These are phyloP conservation scores for Bombus difficillimus DNA, from an alignment of 1,140 invertebrate species.

Conservation along the genomic window DNA sequence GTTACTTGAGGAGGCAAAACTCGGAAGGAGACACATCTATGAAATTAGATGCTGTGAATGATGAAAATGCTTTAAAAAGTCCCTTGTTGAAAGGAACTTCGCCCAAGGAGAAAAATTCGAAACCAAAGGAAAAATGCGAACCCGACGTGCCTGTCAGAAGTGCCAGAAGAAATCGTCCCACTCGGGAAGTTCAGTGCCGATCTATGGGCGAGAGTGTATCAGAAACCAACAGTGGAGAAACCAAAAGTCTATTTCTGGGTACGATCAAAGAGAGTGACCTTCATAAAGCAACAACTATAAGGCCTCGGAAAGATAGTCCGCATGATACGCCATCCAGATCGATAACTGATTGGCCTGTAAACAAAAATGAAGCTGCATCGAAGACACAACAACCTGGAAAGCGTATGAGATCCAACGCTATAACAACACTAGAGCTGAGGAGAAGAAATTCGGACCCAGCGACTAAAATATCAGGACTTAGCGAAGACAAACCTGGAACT, in stretches of 20 bases:
- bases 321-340: conserved; percentile 66
- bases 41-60: conserved; percentile 54
- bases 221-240: conserved; percentile 66
- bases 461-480: conserved; percentile 81
- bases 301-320: conserved; percentile 72
- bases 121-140: conserved; percentile 74
- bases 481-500: conserved; percentile 75
- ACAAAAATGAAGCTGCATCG: conserved; percentile 72
- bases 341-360: conserved; percentile 79
- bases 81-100: conserved; percentile 38
- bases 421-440: conserved; percentile 83
- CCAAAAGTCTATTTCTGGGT: conserved; percentile 77
- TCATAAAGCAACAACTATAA: conserved; percentile 70
- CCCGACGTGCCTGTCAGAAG: conserved; percentile 81
- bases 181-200: conserved; percentile 78
- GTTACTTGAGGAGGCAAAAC: conserved; percentile 76
- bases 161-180: conserved; percentile 77
- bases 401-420: conserved; percentile 80
- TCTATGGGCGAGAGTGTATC: conserved; percentile 80
- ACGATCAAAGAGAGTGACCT: conserved; percentile 80
- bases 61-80: conserved; percentile 55
- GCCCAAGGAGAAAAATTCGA: conserved; percentile 62
- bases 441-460: conserved; percentile 90
- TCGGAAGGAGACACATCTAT: conserved; percentile 77
- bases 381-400: conserved; percentile 78